A percentile compares a stretch with the other conserved stretches of the same genome.
phyloP scores from a whole-genome alignment of 2,797 vertebrate species.

The Hydrolagus colliei region DNA sequence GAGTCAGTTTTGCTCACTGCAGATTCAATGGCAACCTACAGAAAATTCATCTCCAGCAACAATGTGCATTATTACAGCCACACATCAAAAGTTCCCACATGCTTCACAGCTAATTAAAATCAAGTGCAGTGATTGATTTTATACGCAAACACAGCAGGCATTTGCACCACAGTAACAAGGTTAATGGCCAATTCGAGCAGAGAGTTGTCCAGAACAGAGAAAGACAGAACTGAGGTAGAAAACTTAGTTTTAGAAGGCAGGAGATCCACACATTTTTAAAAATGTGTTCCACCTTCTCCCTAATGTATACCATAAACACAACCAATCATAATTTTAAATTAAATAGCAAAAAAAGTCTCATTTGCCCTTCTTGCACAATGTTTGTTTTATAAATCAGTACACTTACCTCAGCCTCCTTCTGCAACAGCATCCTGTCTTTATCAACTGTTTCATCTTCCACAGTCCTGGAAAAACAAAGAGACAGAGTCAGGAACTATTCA shows the following conservation, averaged over 20 bases:
- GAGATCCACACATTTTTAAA: not conserved
- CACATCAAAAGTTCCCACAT: too few relatives aligned
- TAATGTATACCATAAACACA: not conserved
- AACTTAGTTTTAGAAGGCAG: not conserved
- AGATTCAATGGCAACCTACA: too few relatives aligned
- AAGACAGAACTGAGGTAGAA: too few relatives aligned
- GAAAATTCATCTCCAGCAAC: too few relatives aligned
- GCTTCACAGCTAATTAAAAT: too few relatives aligned
- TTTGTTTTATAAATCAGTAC: not conserved
- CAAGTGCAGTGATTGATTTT: too few relatives aligned
- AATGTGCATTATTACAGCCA: too few relatives aligned
- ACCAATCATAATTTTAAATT: not conserved
- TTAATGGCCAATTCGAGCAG: too few relatives aligned
- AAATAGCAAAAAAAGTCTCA: not conserved
- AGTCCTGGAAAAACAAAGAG: slow-evolving; percentile 50
- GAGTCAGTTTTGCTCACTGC: too few relatives aligned
- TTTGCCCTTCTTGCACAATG: not conserved
- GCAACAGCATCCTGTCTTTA: slow-evolving; percentile 85
- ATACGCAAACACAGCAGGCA: too few relatives aligned
- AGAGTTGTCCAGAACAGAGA: too few relatives aligned
- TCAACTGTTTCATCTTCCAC: slow-evolving; percentile 81
- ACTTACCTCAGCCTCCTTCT: slow-evolving; percentile 85
- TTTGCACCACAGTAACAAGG: too few relatives aligned
- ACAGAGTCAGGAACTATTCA: not conserved
- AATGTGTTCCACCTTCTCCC: not conserved